These are phyloP conservation scores for Erpobdella octoculata DNA, from an alignment of 2,888 invertebrate species.

Conservation along the genomic window DNA sequence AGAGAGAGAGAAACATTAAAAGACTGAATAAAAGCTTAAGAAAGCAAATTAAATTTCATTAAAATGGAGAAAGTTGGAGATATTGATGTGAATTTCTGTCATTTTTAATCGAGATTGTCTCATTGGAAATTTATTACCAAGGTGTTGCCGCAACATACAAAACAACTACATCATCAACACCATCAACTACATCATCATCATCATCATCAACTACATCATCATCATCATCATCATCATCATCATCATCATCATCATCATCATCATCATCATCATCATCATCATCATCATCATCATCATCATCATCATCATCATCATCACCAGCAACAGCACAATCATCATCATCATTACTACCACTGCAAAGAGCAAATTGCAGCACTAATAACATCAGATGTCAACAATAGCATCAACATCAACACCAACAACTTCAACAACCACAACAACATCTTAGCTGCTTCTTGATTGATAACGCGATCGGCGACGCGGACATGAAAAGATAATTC, in stretches of 20 bases:
- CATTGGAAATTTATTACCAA: too few relatives aligned
- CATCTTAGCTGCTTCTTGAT: too few relatives aligned
- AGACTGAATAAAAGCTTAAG: too few relatives aligned
- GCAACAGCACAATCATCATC: background rate
- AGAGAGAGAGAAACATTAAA: too few relatives aligned
- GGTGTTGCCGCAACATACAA: too few relatives aligned
- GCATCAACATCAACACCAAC: background rate
- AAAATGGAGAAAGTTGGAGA: too few relatives aligned
- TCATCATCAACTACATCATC: background rate
- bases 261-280: slow-evolving; percentile 25
- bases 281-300: slow-evolving; percentile 19
- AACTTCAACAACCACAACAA: background rate
- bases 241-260: slow-evolving; percentile 27
- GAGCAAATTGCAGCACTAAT: too few relatives aligned
- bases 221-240: slow-evolving; percentile 17
- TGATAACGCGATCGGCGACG: too few relatives aligned
- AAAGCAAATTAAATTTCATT: too few relatives aligned
- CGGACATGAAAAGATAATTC: too few relatives aligned
- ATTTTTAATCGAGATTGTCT: too few relatives aligned
- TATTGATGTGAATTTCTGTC: too few relatives aligned
- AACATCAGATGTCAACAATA: background rate
- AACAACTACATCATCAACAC: slow-evolving; percentile 13
- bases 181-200: slow-evolving; percentile 6
- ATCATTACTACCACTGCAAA: background rate
- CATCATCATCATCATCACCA: slow-evolving; percentile 3